Evolutionary conservation across 2,888 invertebrate species (phyloP).

Genomic region (Apoda limacodes): DNA sequence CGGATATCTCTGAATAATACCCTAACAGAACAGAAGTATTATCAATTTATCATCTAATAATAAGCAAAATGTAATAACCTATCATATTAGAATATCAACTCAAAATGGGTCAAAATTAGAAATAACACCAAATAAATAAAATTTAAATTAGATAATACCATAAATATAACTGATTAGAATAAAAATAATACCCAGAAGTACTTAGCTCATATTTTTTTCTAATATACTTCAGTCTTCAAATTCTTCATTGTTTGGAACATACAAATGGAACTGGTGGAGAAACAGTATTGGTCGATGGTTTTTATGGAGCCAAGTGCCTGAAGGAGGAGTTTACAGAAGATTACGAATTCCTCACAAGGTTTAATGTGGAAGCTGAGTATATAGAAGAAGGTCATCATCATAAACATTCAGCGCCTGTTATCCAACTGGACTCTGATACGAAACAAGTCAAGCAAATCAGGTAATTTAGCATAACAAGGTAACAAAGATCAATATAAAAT

Average conservation of each 20-base stretch:
- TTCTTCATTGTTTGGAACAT: conserved; percentile 55
- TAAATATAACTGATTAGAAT: too few relatives aligned
- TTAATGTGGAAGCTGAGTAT: conserved; percentile 73
- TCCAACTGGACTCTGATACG: conserved; percentile 64
- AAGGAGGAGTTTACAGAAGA: conserved; percentile 61
- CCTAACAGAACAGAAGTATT: too few relatives aligned
- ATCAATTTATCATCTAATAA: too few relatives aligned
- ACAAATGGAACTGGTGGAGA: conserved; percentile 76
- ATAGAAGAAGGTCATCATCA: conserved; percentile 73
- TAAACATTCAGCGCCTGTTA: conserved; percentile 68
- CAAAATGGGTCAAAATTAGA: too few relatives aligned
- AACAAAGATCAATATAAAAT: too few relatives aligned
- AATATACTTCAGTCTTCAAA: conserved; percentile 47
- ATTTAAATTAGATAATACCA: too few relatives aligned
- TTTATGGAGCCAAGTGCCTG: conserved; percentile 72
- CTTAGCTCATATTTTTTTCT: too few relatives aligned
- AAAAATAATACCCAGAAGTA: too few relatives aligned
- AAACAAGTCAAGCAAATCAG: conserved; percentile 73
- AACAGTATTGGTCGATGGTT: conserved; percentile 80
- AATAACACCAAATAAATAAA: too few relatives aligned
- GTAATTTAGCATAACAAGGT: conserved; percentile 26
- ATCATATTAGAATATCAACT: too few relatives aligned
- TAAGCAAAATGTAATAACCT: too few relatives aligned
- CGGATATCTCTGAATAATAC: too few relatives aligned
- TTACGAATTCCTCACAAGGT: conserved; percentile 69